These are phyloP conservation scores for Chrysolophus pictus DNA, from an alignment of 2,797 vertebrate genomes.

Conservation along the genomic window DNA sequence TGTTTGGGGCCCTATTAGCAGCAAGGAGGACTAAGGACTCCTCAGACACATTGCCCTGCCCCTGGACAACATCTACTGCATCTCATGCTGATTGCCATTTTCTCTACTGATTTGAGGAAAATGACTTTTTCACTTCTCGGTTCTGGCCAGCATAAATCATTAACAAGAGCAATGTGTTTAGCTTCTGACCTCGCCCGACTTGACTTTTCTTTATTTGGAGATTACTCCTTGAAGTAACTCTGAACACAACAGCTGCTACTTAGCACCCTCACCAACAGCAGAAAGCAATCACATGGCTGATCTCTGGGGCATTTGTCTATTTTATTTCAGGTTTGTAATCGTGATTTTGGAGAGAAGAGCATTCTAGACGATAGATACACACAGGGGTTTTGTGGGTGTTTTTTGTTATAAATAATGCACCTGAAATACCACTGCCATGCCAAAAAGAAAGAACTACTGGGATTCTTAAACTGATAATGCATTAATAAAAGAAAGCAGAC, in stretches of 20 bases:
- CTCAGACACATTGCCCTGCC: background rate
- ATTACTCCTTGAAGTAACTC: background rate
- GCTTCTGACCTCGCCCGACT: background rate
- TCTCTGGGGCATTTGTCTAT: background rate
- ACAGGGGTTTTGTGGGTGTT: background rate
- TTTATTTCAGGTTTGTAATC: background rate
- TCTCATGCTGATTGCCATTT: fast-evolving
- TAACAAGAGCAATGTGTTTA: background rate
- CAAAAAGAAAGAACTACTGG: background rate
- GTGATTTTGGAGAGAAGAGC: background rate
- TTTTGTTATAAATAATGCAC: background rate
- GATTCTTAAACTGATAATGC: background rate
- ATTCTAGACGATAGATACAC: background rate
- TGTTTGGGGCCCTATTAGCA: background rate
- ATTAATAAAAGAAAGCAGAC: background rate
- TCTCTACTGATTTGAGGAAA: background rate
- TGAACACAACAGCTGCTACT: background rate
- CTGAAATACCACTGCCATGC: background rate
- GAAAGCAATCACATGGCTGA: background rate
- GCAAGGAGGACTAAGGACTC: background rate
- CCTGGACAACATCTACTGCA: fast-evolving
- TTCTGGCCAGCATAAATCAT: background rate
- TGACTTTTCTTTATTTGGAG: background rate
- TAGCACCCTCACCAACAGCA: background rate
- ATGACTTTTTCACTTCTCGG: background rate